Evolutionary conservation across 2,113 vertebrate genomes (phyloP).

Genomic region (Nothoprocta perdicaria): DNA sequence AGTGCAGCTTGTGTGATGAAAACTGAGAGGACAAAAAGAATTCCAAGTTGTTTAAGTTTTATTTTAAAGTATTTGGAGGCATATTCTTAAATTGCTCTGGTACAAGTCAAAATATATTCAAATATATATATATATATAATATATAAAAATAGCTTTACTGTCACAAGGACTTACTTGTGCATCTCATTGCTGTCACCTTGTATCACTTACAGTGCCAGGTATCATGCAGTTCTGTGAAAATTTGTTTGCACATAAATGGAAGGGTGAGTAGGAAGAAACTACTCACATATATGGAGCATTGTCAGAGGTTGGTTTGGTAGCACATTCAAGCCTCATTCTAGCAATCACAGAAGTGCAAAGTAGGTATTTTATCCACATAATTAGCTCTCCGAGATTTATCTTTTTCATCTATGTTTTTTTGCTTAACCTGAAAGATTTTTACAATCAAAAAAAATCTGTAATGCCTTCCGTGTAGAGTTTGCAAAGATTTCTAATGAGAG

Average conservation of each 20-base stretch:
- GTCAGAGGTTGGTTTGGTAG: background rate
- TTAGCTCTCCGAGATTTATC: background rate
- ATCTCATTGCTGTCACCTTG: background rate
- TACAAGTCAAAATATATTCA: background rate
- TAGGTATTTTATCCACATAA: background rate
- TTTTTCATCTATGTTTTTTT: background rate
- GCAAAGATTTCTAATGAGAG: conserved; percentile 53
- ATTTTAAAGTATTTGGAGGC: background rate
- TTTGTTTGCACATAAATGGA: background rate
- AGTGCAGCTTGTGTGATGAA: conserved; percentile 25
- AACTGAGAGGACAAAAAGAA: conserved; percentile 24
- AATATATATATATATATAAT: background rate
- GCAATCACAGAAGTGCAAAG: background rate
- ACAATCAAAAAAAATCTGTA: conserved; percentile 18
- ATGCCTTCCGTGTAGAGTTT: conserved; percentile 48
- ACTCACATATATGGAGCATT: background rate
- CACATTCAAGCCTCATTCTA: background rate
- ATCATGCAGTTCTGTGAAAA: background rate
- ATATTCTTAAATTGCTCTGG: background rate
- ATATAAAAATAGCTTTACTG: background rate
- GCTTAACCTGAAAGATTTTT: conserved; percentile 19
- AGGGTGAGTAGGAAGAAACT: background rate
- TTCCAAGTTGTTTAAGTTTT: background rate
- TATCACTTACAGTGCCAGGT: accelerated
- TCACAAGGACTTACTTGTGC: background rate